Conservation (phyloP, 1,140 invertebrate species). For the Ephestia elutella region DNA sequence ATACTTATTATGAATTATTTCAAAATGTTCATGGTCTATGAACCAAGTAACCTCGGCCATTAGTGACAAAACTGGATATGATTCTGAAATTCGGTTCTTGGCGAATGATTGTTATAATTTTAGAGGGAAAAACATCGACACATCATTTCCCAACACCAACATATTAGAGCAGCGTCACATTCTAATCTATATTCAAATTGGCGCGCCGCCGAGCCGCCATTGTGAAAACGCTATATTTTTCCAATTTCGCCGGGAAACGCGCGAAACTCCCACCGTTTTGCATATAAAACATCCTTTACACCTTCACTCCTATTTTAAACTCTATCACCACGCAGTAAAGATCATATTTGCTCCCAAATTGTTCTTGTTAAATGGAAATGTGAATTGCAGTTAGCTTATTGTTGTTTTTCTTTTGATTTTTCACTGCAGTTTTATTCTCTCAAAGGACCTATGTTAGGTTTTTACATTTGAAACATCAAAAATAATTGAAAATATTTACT, state of each 20-base stretch:
- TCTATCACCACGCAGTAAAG: background rate
- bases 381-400: conserved; percentile 1
- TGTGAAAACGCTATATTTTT: conserved; percentile 64
- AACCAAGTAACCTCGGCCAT: too few relatives aligned
- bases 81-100: too few relatives aligned
- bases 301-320: background rate
- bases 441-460: too few relatives aligned
- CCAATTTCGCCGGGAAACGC: conserved; percentile 54
- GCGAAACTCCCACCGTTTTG: conserved; percentile 24
- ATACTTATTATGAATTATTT: too few relatives aligned
- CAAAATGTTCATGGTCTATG: too few relatives aligned
- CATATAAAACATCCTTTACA: conserved; percentile 10
- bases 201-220: conserved; percentile 43
- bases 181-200: conserved; percentile 70
- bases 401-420: background rate
- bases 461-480: too few relatives aligned
- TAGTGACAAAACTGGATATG: too few relatives aligned
- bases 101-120: too few relatives aligned
- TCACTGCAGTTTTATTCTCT: background rate
- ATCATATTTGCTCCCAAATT: background rate
- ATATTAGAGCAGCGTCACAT: conserved; percentile 64
- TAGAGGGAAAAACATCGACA: background rate
- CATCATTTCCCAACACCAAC: conserved; percentile 29
- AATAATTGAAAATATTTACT: too few relatives aligned
- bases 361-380: conserved; percentile 8